Evolutionary conservation across 2,888 invertebrate species (phyloP).

Genomic region (Thymelicus sylvestris): DNA sequence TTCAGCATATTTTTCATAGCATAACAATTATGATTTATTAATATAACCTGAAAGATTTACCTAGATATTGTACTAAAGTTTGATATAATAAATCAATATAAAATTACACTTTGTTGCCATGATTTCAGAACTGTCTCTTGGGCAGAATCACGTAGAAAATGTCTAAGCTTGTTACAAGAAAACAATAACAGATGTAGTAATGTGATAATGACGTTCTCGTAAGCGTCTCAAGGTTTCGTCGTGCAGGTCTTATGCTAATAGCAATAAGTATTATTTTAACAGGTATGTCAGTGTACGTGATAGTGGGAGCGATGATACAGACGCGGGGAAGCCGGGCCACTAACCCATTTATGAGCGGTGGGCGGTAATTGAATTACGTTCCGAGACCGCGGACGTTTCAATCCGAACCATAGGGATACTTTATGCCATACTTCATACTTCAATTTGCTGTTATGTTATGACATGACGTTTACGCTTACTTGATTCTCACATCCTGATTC

Average conservation of each 20-base stretch:
- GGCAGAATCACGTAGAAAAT: background rate
- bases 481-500: no score
- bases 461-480: no score
- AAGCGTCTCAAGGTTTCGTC: slow-evolving; percentile 20
- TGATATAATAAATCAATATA: no score
- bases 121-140: no score
- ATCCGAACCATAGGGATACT: slow-evolving; percentile 32
- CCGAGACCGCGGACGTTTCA: slow-evolving; percentile 46
- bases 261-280: slow-evolving; percentile 16
- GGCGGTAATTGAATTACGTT: slow-evolving; percentile 56
- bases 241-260: slow-evolving; percentile 22
- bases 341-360: slow-evolving; percentile 56
- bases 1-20: no score
- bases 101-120: no score
- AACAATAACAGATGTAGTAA: slow-evolving; percentile 38
- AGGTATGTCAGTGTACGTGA: slow-evolving; percentile 10
- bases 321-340: slow-evolving; percentile 51
- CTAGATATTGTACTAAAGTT: no score
- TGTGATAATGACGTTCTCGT: slow-evolving; percentile 31
- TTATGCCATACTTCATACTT: background rate
- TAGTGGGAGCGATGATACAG: slow-evolving; percentile 14
- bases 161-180: slow-evolving; percentile 17
- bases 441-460: no score
- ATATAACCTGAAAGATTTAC: no score
- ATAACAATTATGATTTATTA: no score